Base-by-base conservation (phyloP, 2,113 vertebrate species). In the Thryonomys swinderianus region DNA sequence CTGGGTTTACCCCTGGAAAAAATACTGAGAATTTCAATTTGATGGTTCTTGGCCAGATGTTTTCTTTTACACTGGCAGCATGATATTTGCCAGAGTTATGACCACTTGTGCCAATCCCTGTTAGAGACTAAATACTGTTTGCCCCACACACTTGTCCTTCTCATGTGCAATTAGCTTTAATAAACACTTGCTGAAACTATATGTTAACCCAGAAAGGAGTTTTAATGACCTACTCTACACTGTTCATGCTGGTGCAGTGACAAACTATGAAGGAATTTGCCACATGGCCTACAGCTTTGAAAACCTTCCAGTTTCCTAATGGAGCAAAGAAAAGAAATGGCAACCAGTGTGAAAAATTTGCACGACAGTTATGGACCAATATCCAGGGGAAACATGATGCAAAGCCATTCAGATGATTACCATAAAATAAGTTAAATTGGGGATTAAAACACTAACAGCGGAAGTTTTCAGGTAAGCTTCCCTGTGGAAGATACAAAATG, bases 1-100 rank as follows among this genome's bases (percentile, higher is more conserved):
- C 96, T 97, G 1, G 0, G 76, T 97, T 98, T 97, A 94, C 95
- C 96, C 95, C 98, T 96, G 88, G 95, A 90, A 92, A 97, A 93
- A 88, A 79, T 93, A 96, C 96, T 90, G 92, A 98, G 92, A 92
- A 95, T 96, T 98, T 97, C 93, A 95, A 92, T 96, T 82, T 85
- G 74, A 90, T 96, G 94, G 97, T 95, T 96, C 84, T 55, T 32
- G 73, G 82, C 88, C 94, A 95, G 95, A 5, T 96, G 96, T 97
- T 95, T 97, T 83, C 90, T 95, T 95, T 96, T 97, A 94, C 82
- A 95, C 82, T 88, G 73, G 88, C 90, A 95, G 95, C 80, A 34
- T 96, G n/a, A 90, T 91, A 83, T 96, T 97, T 96, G 90, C 95
- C 96, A 98, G 95, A 94, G 84, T 94, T 87, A 25, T 1, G 13